Percentiles rank a stretch among this genome's conserved stretches.
Conservation (phyloP, 2,888 invertebrate species). For the Eupithecia subumbrata region DNA sequence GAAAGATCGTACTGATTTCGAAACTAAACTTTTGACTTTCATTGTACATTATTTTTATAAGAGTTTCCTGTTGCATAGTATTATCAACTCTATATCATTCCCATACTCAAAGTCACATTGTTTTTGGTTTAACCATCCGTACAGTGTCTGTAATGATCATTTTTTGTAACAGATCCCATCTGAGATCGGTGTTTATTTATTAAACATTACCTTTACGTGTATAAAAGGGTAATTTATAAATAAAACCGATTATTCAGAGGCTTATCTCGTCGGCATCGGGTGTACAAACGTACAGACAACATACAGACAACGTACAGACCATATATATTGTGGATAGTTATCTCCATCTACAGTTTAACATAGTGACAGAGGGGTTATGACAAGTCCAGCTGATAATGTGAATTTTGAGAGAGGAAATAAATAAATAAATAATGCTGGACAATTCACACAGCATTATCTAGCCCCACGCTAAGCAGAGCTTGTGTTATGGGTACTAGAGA, state of each 20-base stretch:
- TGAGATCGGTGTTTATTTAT: slow-evolving; percentile 58
- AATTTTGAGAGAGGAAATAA: no score
- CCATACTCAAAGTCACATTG: slow-evolving; percentile 42
- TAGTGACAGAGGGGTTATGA: slow-evolving; percentile 23
- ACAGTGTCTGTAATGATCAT: slow-evolving; percentile 68
- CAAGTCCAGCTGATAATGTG: not conserved
- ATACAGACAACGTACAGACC: not conserved
- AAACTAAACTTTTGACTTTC: no score
- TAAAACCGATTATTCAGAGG: slow-evolving; percentile 75
- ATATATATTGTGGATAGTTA: slow-evolving; percentile 6
- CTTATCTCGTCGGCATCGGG: slow-evolving; percentile 66
- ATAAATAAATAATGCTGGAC: no score
- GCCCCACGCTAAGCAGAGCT: no score
- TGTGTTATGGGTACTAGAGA: no score
- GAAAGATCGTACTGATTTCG: no score
- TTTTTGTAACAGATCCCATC: slow-evolving; percentile 67
- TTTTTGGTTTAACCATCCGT: slow-evolving; percentile 58
- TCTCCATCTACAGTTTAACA: slow-evolving; percentile 12
- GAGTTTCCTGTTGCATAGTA: not conserved
- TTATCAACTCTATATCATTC: slow-evolving; percentile 54
- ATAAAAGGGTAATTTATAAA: slow-evolving; percentile 77
- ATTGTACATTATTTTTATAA: not conserved
- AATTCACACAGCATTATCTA: no score
- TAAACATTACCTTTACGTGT: slow-evolving; percentile 55
- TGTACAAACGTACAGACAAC: slow-evolving; percentile 15